phyloP scores from a whole-genome alignment of 2,113 vertebrate genomes.

The Gallinago media region DNA sequence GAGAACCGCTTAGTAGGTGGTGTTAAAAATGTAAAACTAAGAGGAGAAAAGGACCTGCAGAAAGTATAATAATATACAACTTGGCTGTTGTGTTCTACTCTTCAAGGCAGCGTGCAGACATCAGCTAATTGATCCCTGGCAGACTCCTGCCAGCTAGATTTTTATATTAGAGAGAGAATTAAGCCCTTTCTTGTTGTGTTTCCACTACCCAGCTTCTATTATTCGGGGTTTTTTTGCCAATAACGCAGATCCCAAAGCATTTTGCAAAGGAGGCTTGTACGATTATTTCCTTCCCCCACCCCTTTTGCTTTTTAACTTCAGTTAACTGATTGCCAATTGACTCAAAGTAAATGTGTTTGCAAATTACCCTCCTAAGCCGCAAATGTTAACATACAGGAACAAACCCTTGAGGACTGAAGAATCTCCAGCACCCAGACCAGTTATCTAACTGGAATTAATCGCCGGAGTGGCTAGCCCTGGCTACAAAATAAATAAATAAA shows the following conservation, averaged over 20 bases:
- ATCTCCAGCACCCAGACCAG: not conserved
- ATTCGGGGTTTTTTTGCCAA: not conserved
- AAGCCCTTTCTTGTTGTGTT: not conserved
- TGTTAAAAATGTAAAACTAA: not conserved
- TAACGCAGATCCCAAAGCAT: not conserved
- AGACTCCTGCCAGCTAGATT: not conserved
- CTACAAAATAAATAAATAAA: not conserved
- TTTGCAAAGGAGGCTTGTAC: not conserved
- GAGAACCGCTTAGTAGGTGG: not conserved
- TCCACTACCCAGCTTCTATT: not conserved
- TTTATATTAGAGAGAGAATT: not conserved
- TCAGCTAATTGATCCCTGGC: not conserved
- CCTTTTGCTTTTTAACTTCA: not conserved
- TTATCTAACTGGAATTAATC: not conserved
- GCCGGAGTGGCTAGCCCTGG: not conserved
- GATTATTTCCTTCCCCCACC: not conserved
- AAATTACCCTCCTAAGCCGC: not conserved
- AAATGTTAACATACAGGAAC: not conserved
- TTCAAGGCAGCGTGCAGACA: not conserved
- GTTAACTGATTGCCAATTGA: not conserved
- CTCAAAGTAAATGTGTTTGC: not conserved
- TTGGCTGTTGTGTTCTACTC: not conserved
- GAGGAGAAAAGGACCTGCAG: not conserved
- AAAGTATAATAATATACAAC: not conserved
- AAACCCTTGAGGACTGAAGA: not conserved